Base-by-base conservation (phyloP, 2,888 invertebrate genomes). In the Sericinus montela region DNA sequence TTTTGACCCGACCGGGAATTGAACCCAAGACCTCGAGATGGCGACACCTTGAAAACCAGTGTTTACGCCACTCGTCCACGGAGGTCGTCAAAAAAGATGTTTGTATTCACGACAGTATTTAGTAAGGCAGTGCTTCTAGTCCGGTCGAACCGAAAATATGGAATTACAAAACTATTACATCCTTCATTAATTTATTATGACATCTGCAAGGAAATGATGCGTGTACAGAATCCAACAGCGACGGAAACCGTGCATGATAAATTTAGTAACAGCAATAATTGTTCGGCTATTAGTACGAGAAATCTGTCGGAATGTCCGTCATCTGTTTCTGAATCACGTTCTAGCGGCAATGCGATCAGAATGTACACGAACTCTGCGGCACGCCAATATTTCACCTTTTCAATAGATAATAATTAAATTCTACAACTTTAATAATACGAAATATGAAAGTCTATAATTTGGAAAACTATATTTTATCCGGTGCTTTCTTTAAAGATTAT, bases 281-380 rank as follows among this genome's bases (percentile, higher is more conserved):
- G 35, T 45, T 45, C 14, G 36, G 19, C 30, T 40, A 41, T 45
- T 45, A 41, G 14, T 30, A 36, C 1, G 13, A 36, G 44, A 40
- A 40, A 45, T 45, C 49, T 45, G 40, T 50, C 36, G 45, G 49
- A 50, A 50, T 50, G 49, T 25, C 40, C 37, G 40, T 50, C 45
- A 45, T 50, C 36, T 50, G 45, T 50, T 50, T 19, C 40, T 45
- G 40, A 50, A 50, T 45, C 40, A 50, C 40, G 49, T 35, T 45
- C 40, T 23, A 6, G 32, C 35, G 8, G 44, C 28, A 23, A 40
- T 44, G 34, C 28, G 40, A 45, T 36, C 45, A 30, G 39, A 44
- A 40, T 45, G 36, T 36, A 45, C 48, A 45, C 49, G 44, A 49
- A 44, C 35, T 29, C 13, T 10, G 28, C 19, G 36, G 36, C 40